phyloP scores from a whole-genome alignment of 2,888 invertebrate genomes.

The Erannis defoliaria region DNA sequence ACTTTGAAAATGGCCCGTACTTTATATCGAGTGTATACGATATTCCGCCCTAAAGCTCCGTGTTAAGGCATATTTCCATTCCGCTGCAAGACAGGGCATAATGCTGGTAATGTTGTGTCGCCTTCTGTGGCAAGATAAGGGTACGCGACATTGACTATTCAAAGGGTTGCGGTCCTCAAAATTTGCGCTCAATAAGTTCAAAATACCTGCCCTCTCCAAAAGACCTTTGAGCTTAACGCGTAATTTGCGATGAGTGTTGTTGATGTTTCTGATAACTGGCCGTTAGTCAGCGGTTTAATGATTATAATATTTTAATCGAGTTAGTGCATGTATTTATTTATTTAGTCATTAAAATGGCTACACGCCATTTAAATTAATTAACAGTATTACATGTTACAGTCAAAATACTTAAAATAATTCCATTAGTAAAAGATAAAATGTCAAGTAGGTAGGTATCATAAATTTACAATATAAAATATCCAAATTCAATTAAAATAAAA shows the following conservation, averaged over 20 bases:
- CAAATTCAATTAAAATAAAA: too few relatives aligned
- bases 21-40: conserved; percentile 67
- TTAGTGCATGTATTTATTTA: conserved; percentile 9
- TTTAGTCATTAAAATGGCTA: too few relatives aligned
- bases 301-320: conserved; percentile 61
- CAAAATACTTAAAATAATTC: too few relatives aligned
- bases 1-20: conserved; percentile 82
- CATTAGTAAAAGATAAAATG: too few relatives aligned
- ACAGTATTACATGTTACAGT: too few relatives aligned
- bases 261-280: conserved; percentile 53
- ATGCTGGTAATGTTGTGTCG: conserved; percentile 86
- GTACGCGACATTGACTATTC: conserved; percentile 87
- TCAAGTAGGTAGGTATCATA: too few relatives aligned
- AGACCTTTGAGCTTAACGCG: conserved; percentile 61
- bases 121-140: conserved; percentile 86
- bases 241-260: conserved; percentile 55
- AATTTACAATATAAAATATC: too few relatives aligned
- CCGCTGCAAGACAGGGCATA: conserved; percentile 65
- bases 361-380: too few relatives aligned
- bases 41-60: conserved; percentile 69
- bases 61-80: conserved; percentile 65
- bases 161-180: conserved; percentile 86
- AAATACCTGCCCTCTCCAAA: conserved; percentile 72
- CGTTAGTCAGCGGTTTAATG: conserved; percentile 49
- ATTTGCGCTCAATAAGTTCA: conserved; percentile 85